Evolutionary conservation across 1,140 invertebrate species (phyloP).

Genomic region (Drosophila erecta): DNA sequence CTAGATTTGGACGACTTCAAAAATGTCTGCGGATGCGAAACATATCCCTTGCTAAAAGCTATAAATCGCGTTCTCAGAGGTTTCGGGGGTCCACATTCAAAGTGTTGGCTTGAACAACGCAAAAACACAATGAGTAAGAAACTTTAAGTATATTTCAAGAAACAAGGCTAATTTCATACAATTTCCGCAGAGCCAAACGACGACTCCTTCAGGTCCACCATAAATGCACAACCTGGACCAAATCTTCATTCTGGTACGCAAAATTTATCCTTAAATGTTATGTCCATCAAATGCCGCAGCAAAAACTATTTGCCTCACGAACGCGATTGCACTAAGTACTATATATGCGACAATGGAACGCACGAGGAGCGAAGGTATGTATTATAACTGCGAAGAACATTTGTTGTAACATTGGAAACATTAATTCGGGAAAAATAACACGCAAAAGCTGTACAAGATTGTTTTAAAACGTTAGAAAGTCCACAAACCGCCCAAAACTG

Average conservation of each 20-base stretch:
- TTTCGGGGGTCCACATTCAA: conserved; percentile 85
- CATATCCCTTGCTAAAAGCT: conserved; percentile 91
- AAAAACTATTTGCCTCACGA: conserved; percentile 88
- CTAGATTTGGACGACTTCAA: conserved; percentile 91
- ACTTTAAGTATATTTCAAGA: not conserved
- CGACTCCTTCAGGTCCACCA: conserved; percentile 44
- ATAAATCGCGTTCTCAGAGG: conserved; percentile 90
- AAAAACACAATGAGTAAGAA: conserved; percentile 71
- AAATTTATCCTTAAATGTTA: conserved; percentile 26
- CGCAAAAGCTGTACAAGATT: too few species aligned
- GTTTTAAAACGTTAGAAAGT: too few species aligned
- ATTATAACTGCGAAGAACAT: not conserved
- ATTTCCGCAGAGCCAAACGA: conserved; percentile 40
- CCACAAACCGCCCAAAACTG: too few species aligned
- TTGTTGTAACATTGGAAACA: too few species aligned
- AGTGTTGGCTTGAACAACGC: conserved; percentile 66
- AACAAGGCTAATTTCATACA: not conserved
- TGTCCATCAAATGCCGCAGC: conserved; percentile 86
- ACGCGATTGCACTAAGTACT: conserved; percentile 91
- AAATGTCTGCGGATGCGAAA: conserved; percentile 91
- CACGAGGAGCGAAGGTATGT: conserved; percentile 86
- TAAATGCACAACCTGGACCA: conserved; percentile 22
- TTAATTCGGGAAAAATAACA: too few species aligned
- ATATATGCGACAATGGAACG: conserved; percentile 90
- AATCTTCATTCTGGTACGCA: not conserved